Conservation (phyloP, 53 echinoderm and acorn worm species). For the Crossaster papposus region DNA sequence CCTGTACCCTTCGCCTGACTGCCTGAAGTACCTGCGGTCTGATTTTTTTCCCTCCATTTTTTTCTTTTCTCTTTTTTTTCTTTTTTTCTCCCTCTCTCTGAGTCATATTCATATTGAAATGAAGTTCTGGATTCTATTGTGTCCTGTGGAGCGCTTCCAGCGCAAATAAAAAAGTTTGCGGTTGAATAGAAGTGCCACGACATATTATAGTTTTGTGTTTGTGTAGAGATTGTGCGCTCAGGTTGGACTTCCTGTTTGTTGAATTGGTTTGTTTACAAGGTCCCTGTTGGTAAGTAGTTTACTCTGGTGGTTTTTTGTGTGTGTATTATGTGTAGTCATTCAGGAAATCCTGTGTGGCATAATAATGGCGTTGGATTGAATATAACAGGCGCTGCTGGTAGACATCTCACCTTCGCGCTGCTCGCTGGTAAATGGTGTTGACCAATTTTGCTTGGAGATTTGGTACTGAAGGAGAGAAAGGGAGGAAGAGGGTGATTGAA, state of each 20-base stretch:
- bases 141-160: constrained; percentile 34
- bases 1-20: not conserved
- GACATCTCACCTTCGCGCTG: constrained; percentile 27
- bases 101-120: constrained; percentile 52
- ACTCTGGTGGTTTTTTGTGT: constrained; percentile 30
- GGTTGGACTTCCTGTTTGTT: constrained; percentile 57
- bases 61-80: too few species aligned
- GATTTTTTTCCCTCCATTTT: not conserved
- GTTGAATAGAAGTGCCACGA: constrained; percentile 35
- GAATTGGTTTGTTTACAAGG: constrained; percentile 62
- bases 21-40: constrained; percentile 21
- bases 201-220: constrained; percentile 60
- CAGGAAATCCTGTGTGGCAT: constrained; percentile 16
- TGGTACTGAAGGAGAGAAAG: not conserved
- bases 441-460: constrained; percentile 21
- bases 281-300: constrained; percentile 53
- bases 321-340: constrained; percentile 25
- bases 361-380: constrained; percentile 31
- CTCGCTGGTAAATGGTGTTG: constrained; percentile 8
- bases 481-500: not conserved
- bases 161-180: constrained; percentile 41
- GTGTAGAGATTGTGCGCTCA: constrained; percentile 47
- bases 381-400: constrained; percentile 41
- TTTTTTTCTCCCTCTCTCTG: not conserved
- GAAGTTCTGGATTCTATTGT: constrained; percentile 55